phyloP scores from a whole-genome alignment of 2,888 invertebrate species.

The Patella caerulea region DNA sequence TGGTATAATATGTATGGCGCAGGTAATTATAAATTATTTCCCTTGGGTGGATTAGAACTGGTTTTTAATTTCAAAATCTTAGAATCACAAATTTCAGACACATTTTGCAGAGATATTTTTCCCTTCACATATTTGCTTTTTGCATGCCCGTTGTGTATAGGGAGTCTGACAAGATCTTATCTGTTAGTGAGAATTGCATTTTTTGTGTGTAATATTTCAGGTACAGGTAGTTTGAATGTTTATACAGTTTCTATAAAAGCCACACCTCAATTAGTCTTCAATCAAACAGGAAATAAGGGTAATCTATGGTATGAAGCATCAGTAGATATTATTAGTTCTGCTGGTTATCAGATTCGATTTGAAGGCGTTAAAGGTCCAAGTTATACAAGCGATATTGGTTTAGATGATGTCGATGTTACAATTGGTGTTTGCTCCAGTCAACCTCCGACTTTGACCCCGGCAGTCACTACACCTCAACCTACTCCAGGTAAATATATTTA shows the following conservation, averaged over 20 bases:
- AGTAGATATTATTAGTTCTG: slow-evolving; percentile 39
- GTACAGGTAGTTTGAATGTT: slow-evolving; percentile 57
- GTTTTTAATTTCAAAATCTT: no score
- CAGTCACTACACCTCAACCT: slow-evolving; percentile 40
- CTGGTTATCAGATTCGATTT: slow-evolving; percentile 51
- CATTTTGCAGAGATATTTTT: no score
- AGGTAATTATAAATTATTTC: slow-evolving; percentile 36
- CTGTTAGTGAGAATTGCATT: not conserved
- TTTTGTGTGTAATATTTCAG: slow-evolving; percentile 29
- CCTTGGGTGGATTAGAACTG: no score
- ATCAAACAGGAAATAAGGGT: slow-evolving; percentile 51
- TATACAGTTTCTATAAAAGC: slow-evolving; percentile 31
- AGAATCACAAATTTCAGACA: no score
- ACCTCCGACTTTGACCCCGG: slow-evolving; percentile 31
- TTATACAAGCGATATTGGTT: slow-evolving; percentile 57
- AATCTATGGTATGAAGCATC: slow-evolving; percentile 50
- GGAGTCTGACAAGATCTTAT: not conserved
- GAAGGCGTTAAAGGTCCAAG: slow-evolving; percentile 55
- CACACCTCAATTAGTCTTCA: slow-evolving; percentile 40
- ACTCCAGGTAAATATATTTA: slow-evolving; percentile 44
- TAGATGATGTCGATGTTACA: slow-evolving; percentile 51
- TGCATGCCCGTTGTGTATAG: no score
- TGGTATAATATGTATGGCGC: slow-evolving; percentile 66
- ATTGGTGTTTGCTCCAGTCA: slow-evolving; percentile 33
- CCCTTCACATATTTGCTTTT: no score